Conservation (phyloP, 2,113 vertebrate species). For the Sylvietta virens region DNA sequence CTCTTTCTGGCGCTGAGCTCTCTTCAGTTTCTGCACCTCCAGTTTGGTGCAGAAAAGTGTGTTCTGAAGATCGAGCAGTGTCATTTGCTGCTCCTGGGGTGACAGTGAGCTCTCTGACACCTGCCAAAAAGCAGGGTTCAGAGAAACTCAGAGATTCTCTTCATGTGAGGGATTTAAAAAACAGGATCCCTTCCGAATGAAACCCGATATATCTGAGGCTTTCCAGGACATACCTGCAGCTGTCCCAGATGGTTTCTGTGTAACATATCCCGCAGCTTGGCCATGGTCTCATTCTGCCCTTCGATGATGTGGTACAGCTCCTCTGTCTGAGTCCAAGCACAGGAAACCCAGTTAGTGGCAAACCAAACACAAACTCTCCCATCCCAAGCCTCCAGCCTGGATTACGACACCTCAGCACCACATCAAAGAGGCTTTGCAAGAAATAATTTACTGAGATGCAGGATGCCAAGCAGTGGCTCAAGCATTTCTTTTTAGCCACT, state of each 20-base stretch:
- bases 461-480: neutral
- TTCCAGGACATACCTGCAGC: slow-evolving; percentile 67
- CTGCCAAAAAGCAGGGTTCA: slow-evolving; percentile 27
- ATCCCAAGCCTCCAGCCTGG: neutral
- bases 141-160: neutral
- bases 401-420: neutral
- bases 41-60: slow-evolving; percentile 84
- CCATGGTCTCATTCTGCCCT: slow-evolving; percentile 83
- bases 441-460: neutral
- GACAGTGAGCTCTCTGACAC: slow-evolving; percentile 22
- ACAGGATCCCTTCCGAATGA: neutral
- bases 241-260: slow-evolving; percentile 80
- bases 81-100: slow-evolving; percentile 68
- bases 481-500: neutral
- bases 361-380: neutral
- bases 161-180: neutral
- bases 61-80: slow-evolving; percentile 80
- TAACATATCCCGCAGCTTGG: slow-evolving; percentile 79
- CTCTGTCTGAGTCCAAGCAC: slow-evolving; percentile 68
- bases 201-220: neutral
- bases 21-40: slow-evolving; percentile 81
- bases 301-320: slow-evolving; percentile 82
- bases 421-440: neutral
- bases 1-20: slow-evolving; percentile 73
- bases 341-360: neutral